phyloP scores from a whole-genome alignment of 2,888 invertebrate species.

The Volucella inanis region DNA sequence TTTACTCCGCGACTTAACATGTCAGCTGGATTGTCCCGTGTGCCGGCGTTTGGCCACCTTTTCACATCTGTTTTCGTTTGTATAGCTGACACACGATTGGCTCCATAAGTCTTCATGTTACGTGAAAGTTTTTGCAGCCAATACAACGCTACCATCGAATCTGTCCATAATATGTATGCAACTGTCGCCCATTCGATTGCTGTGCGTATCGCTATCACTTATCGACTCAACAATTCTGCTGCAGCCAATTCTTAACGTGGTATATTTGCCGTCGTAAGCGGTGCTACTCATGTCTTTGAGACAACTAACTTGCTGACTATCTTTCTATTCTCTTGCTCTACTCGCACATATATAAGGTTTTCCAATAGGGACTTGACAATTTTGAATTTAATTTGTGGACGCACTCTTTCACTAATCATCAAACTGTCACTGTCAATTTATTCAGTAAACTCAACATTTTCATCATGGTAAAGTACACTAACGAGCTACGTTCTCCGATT shows the following conservation, averaged over 20 bases:
- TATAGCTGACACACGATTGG: constrained; percentile 25
- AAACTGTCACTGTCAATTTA: too few species aligned
- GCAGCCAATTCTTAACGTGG: too few species aligned
- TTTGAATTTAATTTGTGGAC: too few species aligned
- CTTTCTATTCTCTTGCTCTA: constrained; percentile 15
- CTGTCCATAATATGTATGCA: constrained; percentile 6
- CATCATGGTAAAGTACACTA: too few species aligned
- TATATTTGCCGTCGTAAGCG: too few species aligned
- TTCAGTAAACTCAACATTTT: too few species aligned
- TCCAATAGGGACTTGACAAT: too few species aligned
- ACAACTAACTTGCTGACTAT: not conserved
- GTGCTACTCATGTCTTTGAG: constrained; percentile 25
- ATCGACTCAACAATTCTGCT: constrained; percentile 11
- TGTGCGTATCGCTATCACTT: not conserved
- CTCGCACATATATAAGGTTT: too few species aligned
- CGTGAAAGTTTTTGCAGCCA: constrained; percentile 25
- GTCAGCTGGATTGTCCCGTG: constrained; percentile 48
- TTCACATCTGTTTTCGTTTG: constrained; percentile 21
- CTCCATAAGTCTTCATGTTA: constrained; percentile 21
- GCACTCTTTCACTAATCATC: too few species aligned
- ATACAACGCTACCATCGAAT: constrained; percentile 9
- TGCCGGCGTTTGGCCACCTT: constrained; percentile 2
- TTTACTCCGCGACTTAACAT: constrained; percentile 17
- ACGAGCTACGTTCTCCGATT: too few species aligned
- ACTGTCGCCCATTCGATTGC: constrained; percentile 21